Evolutionary conservation across 2,888 invertebrate genomes (phyloP).

Genomic region (Acleris literana): DNA sequence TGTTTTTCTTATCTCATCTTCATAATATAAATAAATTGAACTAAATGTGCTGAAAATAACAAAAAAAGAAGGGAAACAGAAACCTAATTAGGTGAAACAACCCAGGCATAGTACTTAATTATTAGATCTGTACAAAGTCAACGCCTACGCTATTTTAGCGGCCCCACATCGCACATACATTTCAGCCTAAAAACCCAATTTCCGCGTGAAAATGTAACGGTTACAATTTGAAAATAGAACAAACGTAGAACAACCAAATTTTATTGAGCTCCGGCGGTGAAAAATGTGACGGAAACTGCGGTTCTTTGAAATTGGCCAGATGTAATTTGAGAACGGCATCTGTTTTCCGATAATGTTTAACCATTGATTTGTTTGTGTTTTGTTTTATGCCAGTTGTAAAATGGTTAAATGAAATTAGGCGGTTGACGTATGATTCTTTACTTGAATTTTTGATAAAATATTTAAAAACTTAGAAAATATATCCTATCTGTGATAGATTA

Average conservation of each 20-base stretch:
- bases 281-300: background rate
- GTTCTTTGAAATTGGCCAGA: constrained; percentile 4
- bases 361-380: constrained; percentile 43
- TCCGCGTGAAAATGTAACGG: constrained; percentile 40
- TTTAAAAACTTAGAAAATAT: no score
- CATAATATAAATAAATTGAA: background rate
- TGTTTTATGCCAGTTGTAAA: constrained; percentile 35
- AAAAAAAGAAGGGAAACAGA: constrained; percentile 12
- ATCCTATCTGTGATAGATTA: no score
- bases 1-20: background rate
- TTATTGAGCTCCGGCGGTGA: background rate
- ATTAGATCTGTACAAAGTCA: no score
- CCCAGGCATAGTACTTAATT: background rate
- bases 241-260: constrained; percentile 22
- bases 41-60: background rate
- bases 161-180: constrained; percentile 48
- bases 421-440: background rate
- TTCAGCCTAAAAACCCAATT: constrained; percentile 67
- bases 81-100: constrained; percentile 13
- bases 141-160: constrained; percentile 41
- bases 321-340: constrained; percentile 41
- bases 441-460: background rate
- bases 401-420: constrained; percentile 18
- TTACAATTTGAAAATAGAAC: constrained; percentile 41
- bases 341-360: constrained; percentile 45